Percentiles rank a stretch among this genome's conserved stretches.
Conservation (phyloP, 2,888 invertebrate species). For the Eristalinus aeneus region DNA sequence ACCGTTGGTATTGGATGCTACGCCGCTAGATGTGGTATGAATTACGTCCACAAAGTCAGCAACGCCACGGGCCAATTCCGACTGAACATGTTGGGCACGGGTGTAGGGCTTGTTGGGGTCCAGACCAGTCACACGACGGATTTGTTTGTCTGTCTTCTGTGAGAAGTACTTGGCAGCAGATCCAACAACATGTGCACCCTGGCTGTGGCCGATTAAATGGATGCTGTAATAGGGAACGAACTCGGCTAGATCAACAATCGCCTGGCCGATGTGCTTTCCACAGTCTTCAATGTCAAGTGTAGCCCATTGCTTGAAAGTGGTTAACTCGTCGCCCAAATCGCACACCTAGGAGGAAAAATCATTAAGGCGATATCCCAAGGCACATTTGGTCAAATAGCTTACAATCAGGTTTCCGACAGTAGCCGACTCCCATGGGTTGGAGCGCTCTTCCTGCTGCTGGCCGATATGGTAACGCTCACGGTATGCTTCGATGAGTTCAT, state of each 20-base stretch:
- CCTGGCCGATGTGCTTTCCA: conserved; percentile 75
- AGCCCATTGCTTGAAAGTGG: conserved; percentile 73
- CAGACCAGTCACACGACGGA: conserved; percentile 79
- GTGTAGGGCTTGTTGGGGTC: conserved; percentile 76
- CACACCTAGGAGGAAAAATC: conserved; percentile 69
- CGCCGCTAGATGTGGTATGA: conserved; percentile 77
- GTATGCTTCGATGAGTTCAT: conserved; percentile 75
- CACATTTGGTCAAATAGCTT: conserved; percentile 31
- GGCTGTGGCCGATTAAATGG: conserved; percentile 77
- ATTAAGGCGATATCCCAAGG: not conserved
- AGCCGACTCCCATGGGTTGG: conserved; percentile 73
- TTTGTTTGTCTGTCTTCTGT: conserved; percentile 76
- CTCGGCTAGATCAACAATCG: conserved; percentile 72
- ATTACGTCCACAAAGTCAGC: conserved; percentile 79
- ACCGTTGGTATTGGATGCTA: conserved; percentile 73
- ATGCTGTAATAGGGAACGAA: conserved; percentile 74
- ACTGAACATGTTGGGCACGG: conserved; percentile 73
- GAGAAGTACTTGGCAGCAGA: conserved; percentile 76
- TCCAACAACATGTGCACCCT: conserved; percentile 79
- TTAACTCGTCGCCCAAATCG: conserved; percentile 75
- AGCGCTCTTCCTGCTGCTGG: conserved; percentile 72
- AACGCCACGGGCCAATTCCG: conserved; percentile 77
- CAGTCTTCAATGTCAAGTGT: conserved; percentile 74
- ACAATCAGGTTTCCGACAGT: conserved; percentile 75
- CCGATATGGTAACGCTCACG: conserved; percentile 76